Percentiles rank a stretch among this genome's conserved stretches.
phyloP scores from a whole-genome alignment of 2,888 invertebrate species.

The Pachycephus smyrnensis region DNA sequence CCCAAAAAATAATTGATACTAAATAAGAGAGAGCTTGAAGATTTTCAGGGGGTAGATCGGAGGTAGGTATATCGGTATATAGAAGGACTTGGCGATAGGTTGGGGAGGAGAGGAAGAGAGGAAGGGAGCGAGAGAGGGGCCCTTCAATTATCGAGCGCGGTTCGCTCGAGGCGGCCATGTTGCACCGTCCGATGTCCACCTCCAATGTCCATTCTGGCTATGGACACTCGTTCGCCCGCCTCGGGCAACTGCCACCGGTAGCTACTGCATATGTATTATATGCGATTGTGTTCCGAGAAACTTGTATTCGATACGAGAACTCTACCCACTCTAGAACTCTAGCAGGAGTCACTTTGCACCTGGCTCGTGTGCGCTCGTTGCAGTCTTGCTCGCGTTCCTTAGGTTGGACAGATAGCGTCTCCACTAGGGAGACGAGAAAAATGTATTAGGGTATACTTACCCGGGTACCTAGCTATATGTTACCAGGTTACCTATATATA shows the following conservation, averaged over 20 bases:
- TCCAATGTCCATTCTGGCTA: constrained; percentile 51
- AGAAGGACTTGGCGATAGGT: neutral
- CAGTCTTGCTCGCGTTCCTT: constrained; percentile 35
- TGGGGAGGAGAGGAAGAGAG: constrained; percentile 26
- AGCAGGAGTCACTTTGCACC: constrained; percentile 58
- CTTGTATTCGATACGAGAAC: constrained; percentile 46
- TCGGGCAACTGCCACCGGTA: constrained; percentile 40
- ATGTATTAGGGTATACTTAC: neutral
- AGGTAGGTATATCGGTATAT: neutral
- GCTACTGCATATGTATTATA: constrained; percentile 66
- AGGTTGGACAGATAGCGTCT: constrained; percentile 26
- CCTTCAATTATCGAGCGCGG: constrained; percentile 61
- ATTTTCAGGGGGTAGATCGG: neutral
- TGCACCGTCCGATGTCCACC: constrained; percentile 59
- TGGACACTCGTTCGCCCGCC: constrained; percentile 50
- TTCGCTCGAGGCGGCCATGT: constrained; percentile 59
- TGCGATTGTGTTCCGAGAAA: constrained; percentile 66
- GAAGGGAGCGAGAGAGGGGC: constrained; percentile 35
- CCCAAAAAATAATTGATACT: neutral
- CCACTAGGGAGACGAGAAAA: neutral
- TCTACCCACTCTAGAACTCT: constrained; percentile 43
- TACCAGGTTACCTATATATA: neutral
- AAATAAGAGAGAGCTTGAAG: neutral
- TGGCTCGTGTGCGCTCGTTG: constrained; percentile 44
- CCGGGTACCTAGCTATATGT: neutral